Conservation (phyloP, 2,113 vertebrate genomes). For the Chaetorhynchus papuensis region DNA sequence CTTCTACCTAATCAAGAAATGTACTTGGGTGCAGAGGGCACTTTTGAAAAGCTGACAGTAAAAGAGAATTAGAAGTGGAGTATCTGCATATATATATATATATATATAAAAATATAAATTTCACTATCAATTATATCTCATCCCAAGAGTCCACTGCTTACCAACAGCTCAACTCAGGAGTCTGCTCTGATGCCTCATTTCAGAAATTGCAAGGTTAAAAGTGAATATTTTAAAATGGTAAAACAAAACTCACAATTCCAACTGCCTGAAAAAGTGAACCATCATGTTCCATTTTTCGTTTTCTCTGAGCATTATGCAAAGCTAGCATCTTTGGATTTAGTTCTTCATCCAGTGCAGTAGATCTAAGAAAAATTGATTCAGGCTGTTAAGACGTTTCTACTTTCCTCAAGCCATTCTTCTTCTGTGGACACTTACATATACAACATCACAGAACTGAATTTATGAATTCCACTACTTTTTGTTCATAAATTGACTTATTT, state of each 20-base stretch:
- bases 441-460: constrained; percentile 20
- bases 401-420: constrained; percentile 18
- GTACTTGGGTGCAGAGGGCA: neutral
- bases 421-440: neutral
- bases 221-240: constrained; percentile 52
- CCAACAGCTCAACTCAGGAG: neutral
- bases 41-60: neutral
- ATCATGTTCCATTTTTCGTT: constrained; percentile 88
- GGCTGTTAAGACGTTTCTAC: constrained; percentile 51
- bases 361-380: constrained; percentile 73
- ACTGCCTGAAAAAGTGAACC: constrained; percentile 82
- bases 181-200: constrained; percentile 2
- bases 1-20: neutral
- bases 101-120: neutral
- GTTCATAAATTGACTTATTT: neutral
- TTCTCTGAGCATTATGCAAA: constrained; percentile 87
- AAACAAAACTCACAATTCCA: constrained; percentile 83
- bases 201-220: constrained; percentile 50
- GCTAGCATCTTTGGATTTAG: constrained; percentile 80
- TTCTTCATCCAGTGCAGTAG: constrained; percentile 77
- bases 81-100: neutral
- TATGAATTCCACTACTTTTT: neutral
- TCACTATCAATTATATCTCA: neutral
- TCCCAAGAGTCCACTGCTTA: neutral
- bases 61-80: neutral